These are phyloP conservation scores for Pangasius krempfi DNA, from an alignment of 2,797 vertebrate genomes.

Conservation along the genomic window DNA sequence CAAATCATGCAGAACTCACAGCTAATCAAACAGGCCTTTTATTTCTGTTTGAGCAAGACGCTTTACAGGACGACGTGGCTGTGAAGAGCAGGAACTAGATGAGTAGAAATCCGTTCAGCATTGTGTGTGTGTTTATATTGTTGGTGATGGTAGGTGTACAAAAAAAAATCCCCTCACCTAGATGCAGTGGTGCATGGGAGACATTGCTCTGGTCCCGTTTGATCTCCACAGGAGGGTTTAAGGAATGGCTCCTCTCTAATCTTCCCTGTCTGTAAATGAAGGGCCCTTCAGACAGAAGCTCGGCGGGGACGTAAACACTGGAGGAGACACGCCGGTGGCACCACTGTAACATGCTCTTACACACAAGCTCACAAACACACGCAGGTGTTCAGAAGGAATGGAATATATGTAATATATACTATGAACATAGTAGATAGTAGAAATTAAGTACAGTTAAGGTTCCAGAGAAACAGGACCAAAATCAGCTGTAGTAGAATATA, in stretches of 20 bases:
- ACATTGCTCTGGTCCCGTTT: conserved; percentile 47
- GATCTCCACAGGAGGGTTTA: conserved; percentile 58
- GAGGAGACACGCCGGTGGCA: conserved; percentile 44
- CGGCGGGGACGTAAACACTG: conserved; percentile 45
- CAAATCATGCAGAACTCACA: conserved; percentile 34
- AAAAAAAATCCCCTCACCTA: conserved; percentile 38
- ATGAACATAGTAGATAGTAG: background rate
- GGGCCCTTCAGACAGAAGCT: conserved; percentile 50
- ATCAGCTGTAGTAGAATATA: background rate
- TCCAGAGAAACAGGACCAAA: background rate
- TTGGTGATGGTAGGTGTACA: background rate
- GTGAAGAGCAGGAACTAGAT: conserved; percentile 2
- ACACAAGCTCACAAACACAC: conserved; percentile 17
- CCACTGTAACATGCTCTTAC: conserved; percentile 23
- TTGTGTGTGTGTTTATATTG: conserved; percentile 25
- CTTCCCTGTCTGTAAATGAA: conserved; percentile 64
- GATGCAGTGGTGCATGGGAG: conserved; percentile 40
- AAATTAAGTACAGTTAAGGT: background rate
- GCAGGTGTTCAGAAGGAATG: conserved; percentile 1
- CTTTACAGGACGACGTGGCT: background rate
- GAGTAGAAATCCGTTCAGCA: background rate
- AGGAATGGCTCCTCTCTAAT: conserved; percentile 71
- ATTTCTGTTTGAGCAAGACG: conserved; percentile 11
- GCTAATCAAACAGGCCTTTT: conserved; percentile 43
- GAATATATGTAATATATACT: conserved; percentile 7